Conservation (phyloP, 2,888 invertebrate species). For the Blomia tropicalis region DNA sequence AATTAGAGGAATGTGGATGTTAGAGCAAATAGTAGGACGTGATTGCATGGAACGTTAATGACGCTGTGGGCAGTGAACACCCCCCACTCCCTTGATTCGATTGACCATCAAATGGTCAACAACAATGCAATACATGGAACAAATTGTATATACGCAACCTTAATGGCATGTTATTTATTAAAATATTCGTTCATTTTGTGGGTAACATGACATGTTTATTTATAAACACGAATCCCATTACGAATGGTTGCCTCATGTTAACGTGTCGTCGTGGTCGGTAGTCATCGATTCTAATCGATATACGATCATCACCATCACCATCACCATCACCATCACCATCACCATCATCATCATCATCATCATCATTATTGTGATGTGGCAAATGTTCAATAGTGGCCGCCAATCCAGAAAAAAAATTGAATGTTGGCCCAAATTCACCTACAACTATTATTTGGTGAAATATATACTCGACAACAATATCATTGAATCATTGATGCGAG, state of each 20-base stretch:
- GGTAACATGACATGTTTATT: slow-evolving; percentile 15
- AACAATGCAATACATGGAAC: not conserved
- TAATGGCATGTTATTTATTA: not conserved
- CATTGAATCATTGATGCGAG: too few species aligned
- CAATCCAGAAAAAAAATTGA: not conserved
- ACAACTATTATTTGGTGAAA: not conserved
- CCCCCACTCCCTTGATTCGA: too few species aligned
- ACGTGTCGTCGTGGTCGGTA: too few species aligned
- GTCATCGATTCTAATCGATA: too few species aligned
- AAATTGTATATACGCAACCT: not conserved
- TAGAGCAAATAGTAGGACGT: too few species aligned
- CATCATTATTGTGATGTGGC: not conserved
- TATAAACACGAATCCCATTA: not conserved
- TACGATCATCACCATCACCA: not conserved
- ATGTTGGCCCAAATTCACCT: not conserved
- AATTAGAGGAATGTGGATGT: too few species aligned
- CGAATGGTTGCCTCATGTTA: not conserved
- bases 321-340: not conserved
- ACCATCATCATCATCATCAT: not conserved
- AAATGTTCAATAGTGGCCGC: not conserved
- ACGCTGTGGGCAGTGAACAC: too few species aligned
- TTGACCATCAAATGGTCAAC: not conserved
- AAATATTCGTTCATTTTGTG: not conserved
- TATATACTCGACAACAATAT: not conserved
- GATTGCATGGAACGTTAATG: too few species aligned